Evolutionary conservation across 2,797 vertebrate genomes (phyloP), one percentile per base, ranked within the genome.

Genomic region (Agapornis canus): DNA sequence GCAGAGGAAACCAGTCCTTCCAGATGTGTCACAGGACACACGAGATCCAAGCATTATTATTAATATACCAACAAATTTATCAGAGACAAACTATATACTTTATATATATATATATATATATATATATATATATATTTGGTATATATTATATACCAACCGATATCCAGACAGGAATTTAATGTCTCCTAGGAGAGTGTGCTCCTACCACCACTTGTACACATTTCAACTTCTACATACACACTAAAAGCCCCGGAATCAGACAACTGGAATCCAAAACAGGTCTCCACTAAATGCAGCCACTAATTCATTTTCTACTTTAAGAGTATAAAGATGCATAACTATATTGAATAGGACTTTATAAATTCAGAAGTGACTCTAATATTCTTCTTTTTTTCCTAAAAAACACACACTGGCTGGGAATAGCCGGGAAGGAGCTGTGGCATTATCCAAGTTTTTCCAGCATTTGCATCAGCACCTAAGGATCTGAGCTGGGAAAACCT

Each of bases 181-280:
- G 2, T 51, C 63, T 82, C 49, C 60, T 20, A 19, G 13, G 35
- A 69, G 13, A 60, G 19, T 2, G 8, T 22, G 49, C 48, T 2
- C 2, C 23, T 59, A n/a, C 15, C 57, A 35, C 19, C 4, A 5
- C 72, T 70, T 1, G 0, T 23, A 21, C 5, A 49, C 22, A 10
- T 13, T 89, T 75, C 64, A 43, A 19, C 45, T 49, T 35, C 42
- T 2, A 4, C 5, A 37, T 20, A 39, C 5, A 25, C 18, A 51
- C 10, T n/a, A 20, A 48, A 49, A 18, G 2, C 0, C 10, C 4
- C 37, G 40, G 16, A 83, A 63, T 37, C 37, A 65, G 37, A 52
- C 8, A 71, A 81, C 19, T 35, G 56, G 56, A 52, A 51, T n/a
- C 13, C 68, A 49, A 43, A 66, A 18, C 0, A n/a, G 5, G 15